phyloP scores from a whole-genome alignment of 2,888 invertebrate genomes.

The Trichogramma dendrolimi region DNA sequence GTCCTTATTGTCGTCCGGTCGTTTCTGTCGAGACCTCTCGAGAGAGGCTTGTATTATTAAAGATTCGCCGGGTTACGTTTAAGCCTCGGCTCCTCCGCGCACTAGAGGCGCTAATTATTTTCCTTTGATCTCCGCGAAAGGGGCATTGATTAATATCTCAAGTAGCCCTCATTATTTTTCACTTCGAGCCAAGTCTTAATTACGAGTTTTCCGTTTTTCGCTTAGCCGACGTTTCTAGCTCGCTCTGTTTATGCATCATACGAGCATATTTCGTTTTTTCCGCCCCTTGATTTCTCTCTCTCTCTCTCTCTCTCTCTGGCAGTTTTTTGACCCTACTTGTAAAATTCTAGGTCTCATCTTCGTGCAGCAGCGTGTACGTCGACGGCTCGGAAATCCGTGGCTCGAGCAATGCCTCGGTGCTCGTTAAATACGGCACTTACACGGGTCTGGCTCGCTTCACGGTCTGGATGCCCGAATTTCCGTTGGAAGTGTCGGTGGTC shows the following conservation, averaged over 20 bases:
- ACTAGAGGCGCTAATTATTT: constrained; percentile 8
- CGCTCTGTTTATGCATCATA: constrained; percentile 7
- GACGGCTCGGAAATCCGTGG: constrained; percentile 94
- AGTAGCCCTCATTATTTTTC: constrained; percentile 8
- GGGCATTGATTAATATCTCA: neutral
- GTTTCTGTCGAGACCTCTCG: too few relatives aligned
- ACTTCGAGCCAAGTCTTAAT: too few relatives aligned
- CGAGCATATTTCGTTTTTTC: constrained; percentile 2
- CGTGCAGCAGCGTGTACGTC: constrained; percentile 93
- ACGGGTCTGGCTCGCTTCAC: constrained; percentile 83
- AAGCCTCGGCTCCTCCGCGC: neutral
- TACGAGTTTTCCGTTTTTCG: neutral
- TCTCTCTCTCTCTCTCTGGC: neutral
- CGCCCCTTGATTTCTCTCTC: neutral
- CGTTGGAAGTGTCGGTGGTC: constrained; percentile 82
- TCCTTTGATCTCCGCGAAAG: constrained; percentile 1
- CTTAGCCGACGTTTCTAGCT: neutral
- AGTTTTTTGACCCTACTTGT: neutral
- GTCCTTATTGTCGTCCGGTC: neutral
- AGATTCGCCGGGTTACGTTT: too few relatives aligned
- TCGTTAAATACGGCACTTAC: constrained; percentile 88
- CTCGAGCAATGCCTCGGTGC: constrained; percentile 88
- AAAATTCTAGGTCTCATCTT: constrained; percentile 77
- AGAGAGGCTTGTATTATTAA: too few relatives aligned
- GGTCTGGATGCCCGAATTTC: constrained; percentile 96